These are phyloP conservation scores for Xiphorhynchus erythropygius DNA, from an alignment of 2,797 vertebrate species.

Conservation along the genomic window DNA sequence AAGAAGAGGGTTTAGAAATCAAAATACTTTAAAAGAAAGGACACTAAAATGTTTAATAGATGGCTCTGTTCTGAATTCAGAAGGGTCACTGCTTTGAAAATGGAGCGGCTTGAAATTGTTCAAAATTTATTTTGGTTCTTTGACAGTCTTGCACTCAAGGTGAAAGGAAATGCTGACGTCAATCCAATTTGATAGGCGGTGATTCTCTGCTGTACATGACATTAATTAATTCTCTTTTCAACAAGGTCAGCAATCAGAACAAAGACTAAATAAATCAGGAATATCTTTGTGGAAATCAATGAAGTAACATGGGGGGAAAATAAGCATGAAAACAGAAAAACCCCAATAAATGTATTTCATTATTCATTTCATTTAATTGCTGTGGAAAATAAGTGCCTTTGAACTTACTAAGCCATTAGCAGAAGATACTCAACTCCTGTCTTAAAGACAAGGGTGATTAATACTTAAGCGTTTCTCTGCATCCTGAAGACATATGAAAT, in stretches of 20 bases:
- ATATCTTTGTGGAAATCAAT: constrained; percentile 32
- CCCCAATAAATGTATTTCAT: constrained; percentile 17
- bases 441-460: constrained; percentile 38
- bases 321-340: constrained; percentile 7
- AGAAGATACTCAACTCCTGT: constrained; percentile 18
- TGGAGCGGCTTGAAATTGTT: background rate
- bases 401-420: constrained; percentile 51
- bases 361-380: constrained; percentile 54
- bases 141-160: background rate
- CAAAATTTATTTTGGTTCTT: constrained; percentile 28
- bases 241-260: constrained; percentile 2
- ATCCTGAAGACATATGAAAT: background rate
- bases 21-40: background rate
- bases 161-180: constrained; percentile 18
- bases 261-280: constrained; percentile 33
- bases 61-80: background rate
- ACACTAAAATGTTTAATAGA: background rate
- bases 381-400: constrained; percentile 43
- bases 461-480: constrained; percentile 46
- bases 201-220: background rate
- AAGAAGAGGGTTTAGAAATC: background rate
- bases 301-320: background rate
- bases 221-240: constrained; percentile 45
- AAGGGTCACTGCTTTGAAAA: constrained; percentile 11
- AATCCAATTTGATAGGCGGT: background rate